These are phyloP conservation scores for Ctenopoma multispine DNA, from an alignment of 2,797 vertebrate species.

Conservation along the genomic window DNA sequence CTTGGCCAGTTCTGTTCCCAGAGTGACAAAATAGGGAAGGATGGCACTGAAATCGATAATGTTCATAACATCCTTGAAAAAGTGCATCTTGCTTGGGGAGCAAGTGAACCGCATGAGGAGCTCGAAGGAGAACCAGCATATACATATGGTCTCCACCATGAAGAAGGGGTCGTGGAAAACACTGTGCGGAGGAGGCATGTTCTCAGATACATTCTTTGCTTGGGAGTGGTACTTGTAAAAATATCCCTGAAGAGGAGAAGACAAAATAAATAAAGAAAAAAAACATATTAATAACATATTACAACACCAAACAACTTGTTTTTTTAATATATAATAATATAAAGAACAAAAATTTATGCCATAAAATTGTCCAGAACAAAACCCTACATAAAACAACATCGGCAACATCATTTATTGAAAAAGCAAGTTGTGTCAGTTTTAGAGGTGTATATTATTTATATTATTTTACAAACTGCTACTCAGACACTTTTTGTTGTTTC, in stretches of 20 bases:
- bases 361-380: neutral
- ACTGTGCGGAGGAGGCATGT: slow-evolving; percentile 49
- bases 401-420: no score
- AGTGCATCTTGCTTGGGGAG: slow-evolving; percentile 87
- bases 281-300: slow-evolving; percentile 7
- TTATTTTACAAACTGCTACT: neutral
- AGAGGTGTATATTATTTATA: neutral
- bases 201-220: slow-evolving; percentile 66
- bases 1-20: slow-evolving; percentile 90
- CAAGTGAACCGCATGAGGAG: slow-evolving; percentile 86
- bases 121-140: slow-evolving; percentile 93
- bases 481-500: slow-evolving; percentile 1
- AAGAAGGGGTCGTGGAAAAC: slow-evolving; percentile 90
- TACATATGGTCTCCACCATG: slow-evolving; percentile 90
- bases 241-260: slow-evolving; percentile 59
- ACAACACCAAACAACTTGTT: neutral
- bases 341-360: neutral
- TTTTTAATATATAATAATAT: neutral
- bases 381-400: neutral
- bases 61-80: slow-evolving; percentile 95
- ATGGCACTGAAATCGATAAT: slow-evolving; percentile 93
- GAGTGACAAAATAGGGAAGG: slow-evolving; percentile 90
- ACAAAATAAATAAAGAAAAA: slow-evolving; percentile 18
- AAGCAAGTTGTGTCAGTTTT: neutral
- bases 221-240: slow-evolving; percentile 63